Evolutionary conservation across 2,113 vertebrate species (phyloP).

Genomic region (Martes martes): DNA sequence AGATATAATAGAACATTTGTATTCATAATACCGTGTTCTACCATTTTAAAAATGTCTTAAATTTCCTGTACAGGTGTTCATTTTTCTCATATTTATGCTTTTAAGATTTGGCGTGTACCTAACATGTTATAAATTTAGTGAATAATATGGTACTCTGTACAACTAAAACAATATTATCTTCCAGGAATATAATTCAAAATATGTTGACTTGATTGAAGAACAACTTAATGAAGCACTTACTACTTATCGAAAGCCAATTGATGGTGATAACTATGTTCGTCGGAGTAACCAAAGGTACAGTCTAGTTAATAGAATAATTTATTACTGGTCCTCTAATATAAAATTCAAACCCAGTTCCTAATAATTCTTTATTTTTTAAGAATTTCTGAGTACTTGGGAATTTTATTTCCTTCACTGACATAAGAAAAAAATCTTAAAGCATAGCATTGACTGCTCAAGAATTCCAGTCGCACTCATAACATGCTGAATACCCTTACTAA

Average conservation of each 20-base stretch:
- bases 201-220: conserved; percentile 97
- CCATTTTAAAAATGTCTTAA: background rate
- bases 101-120: conserved; percentile 19
- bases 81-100: conserved; percentile 36
- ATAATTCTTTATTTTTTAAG: background rate
- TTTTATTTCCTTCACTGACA: background rate
- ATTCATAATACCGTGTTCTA: background rate
- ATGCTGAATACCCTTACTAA: background rate
- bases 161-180: conserved; percentile 39
- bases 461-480: background rate
- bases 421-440: background rate
- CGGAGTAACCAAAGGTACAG: conserved; percentile 97
- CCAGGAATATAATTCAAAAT: conserved; percentile 98
- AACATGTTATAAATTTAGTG: background rate
- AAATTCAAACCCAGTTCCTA: background rate
- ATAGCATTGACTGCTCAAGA: background rate
- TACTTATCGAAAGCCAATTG: conserved; percentile 96
- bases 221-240: conserved; percentile 98
- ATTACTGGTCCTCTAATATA: background rate
- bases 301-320: background rate
- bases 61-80: background rate
- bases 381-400: background rate
- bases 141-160: background rate
- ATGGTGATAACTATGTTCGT: conserved; percentile 98
- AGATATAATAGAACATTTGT: background rate